Conservation (phyloP, 1,140 invertebrate species). For the Oncopodura yosiiana region DNA sequence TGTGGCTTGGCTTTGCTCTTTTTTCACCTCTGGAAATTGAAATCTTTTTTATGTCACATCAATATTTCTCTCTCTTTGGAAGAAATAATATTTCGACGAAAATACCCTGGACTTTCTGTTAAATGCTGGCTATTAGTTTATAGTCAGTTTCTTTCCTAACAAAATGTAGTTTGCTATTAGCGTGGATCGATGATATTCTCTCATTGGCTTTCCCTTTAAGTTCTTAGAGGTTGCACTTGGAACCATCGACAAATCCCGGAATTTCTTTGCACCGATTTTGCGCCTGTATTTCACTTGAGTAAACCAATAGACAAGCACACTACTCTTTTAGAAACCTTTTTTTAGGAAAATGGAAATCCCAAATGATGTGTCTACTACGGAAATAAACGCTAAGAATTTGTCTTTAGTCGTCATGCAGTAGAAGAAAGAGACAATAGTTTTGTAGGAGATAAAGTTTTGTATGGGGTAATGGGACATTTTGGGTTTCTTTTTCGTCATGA, state of each 20-base stretch:
- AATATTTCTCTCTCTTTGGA: background rate
- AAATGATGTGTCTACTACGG: no score
- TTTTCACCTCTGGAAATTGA: no score
- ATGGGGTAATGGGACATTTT: no score
- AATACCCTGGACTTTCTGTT: background rate
- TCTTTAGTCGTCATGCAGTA: no score
- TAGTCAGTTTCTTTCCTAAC: background rate
- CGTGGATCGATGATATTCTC: background rate
- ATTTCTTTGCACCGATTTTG: background rate
- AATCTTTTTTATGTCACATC: no score
- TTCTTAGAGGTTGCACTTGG: conserved; percentile 8
- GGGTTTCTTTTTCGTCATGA: no score
- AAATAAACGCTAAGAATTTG: conserved; percentile 9
- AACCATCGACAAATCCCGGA: conserved; percentile 15
- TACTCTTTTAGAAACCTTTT: background rate
- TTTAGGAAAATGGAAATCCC: no score
- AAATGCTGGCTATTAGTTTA: background rate
- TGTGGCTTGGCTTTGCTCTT: no score
- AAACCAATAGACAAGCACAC: conserved; percentile 3
- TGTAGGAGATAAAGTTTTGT: no score
- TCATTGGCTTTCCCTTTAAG: conserved; percentile 3
- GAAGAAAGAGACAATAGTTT: no score
- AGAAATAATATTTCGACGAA: background rate
- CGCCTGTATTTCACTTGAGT: background rate
- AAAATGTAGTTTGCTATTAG: no score